These are phyloP conservation scores for Andrena minutula DNA, from an alignment of 2,888 invertebrate species.

Conservation along the genomic window DNA sequence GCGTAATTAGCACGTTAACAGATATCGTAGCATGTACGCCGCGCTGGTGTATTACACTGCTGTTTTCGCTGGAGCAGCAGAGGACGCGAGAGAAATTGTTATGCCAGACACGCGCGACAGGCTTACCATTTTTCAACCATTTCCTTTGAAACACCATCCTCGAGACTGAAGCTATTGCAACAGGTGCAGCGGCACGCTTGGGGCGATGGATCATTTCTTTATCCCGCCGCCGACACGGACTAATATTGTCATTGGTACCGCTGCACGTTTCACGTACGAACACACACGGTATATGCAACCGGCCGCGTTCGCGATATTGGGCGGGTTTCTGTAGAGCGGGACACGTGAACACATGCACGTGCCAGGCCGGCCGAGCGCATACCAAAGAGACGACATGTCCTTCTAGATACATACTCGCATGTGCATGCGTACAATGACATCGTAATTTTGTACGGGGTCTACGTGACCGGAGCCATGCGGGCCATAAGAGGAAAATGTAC, in stretches of 20 bases:
- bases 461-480: constrained; percentile 26
- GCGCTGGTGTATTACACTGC: too few relatives aligned
- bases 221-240: too few relatives aligned
- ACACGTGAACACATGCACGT: constrained; percentile 6
- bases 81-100: too few relatives aligned
- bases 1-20: too few relatives aligned
- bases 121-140: neutral
- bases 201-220: too few relatives aligned
- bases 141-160: neutral
- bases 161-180: too few relatives aligned
- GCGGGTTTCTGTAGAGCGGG: neutral
- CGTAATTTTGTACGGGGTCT: neutral
- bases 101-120: too few relatives aligned
- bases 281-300: neutral
- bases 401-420: neutral
- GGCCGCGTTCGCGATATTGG: neutral
- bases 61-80: too few relatives aligned
- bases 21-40: too few relatives aligned
- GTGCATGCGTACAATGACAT: constrained; percentile 19
- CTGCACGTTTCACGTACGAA: neutral
- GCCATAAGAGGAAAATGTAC: constrained; percentile 1
- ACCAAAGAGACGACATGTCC: neutral
- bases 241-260: neutral
- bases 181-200: too few relatives aligned
- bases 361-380: neutral